These are phyloP conservation scores for Mycalesis mineus DNA, from an alignment of 2,888 invertebrate species.

Conservation along the genomic window DNA sequence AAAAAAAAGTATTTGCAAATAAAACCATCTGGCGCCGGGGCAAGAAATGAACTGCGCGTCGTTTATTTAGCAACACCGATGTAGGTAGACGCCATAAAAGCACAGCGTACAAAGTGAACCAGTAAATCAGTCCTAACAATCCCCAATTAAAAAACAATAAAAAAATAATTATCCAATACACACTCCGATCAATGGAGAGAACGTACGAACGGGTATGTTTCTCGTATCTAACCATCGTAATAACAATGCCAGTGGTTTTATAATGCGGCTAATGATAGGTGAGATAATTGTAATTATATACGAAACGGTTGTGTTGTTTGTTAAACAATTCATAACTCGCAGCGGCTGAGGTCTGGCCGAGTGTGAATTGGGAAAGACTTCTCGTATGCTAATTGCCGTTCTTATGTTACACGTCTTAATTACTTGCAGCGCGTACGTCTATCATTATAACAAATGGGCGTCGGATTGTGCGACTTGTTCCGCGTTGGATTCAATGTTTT, in stretches of 20 bases:
- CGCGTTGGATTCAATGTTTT: no score
- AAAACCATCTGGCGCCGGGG: neutral
- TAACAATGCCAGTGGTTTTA: constrained; percentile 53
- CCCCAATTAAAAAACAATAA: constrained; percentile 31
- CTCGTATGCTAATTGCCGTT: neutral
- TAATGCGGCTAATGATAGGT: constrained; percentile 53
- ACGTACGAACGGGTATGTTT: neutral
- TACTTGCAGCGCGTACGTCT: neutral
- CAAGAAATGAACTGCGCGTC: neutral
- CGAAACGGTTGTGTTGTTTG: constrained; percentile 29
- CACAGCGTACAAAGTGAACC: neutral
- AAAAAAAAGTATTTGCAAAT: no score
- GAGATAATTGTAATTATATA: constrained; percentile 49
- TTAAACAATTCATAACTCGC: constrained; percentile 18
- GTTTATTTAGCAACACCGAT: neutral
- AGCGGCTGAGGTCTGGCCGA: neutral
- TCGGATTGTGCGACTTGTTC: no score
- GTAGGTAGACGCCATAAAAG: neutral
- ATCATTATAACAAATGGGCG: neutral
- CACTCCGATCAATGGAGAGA: constrained; percentile 25
- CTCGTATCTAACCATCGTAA: constrained; percentile 42
- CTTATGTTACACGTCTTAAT: neutral
- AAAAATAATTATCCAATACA: constrained; percentile 37
- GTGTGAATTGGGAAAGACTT: constrained; percentile 1
- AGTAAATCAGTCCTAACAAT: constrained; percentile 15